Conservation (phyloP, 2,888 invertebrate genomes). For the Zele albiditarsus region DNA sequence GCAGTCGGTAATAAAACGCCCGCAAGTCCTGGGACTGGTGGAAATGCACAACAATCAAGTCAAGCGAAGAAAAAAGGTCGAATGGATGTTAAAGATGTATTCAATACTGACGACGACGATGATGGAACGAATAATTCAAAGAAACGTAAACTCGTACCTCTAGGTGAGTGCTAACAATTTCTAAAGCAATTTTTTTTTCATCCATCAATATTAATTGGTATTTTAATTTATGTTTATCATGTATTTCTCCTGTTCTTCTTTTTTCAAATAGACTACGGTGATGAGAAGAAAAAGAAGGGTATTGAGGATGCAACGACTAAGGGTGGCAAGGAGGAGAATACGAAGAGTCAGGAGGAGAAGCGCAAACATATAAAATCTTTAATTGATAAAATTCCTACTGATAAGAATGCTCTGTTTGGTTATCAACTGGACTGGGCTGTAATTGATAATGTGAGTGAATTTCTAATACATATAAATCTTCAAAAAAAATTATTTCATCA, state of each 20-base stretch:
- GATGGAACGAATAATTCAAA: slow-evolving; percentile 76
- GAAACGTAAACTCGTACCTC: slow-evolving; percentile 86
- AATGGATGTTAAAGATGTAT: slow-evolving; percentile 87
- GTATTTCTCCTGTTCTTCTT: slow-evolving; percentile 34
- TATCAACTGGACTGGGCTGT: slow-evolving; percentile 94
- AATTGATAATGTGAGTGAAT: slow-evolving; percentile 78
- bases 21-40: slow-evolving; percentile 64
- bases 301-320: slow-evolving; percentile 69
- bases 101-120: slow-evolving; percentile 88
- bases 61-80: slow-evolving; percentile 79
- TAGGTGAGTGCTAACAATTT: slow-evolving; percentile 74
- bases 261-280: slow-evolving; percentile 76
- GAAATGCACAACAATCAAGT: slow-evolving; percentile 60
- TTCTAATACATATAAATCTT: not conserved
- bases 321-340: slow-evolving; percentile 77
- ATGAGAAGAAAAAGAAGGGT: slow-evolving; percentile 75
- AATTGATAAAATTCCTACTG: slow-evolving; percentile 98
- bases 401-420: slow-evolving; percentile 96
- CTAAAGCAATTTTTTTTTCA: not conserved
- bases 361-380: slow-evolving; percentile 96
- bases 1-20: slow-evolving; percentile 68
- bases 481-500: not conserved
- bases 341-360: slow-evolving; percentile 92
- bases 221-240: slow-evolving; percentile 53
- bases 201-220: too few relatives aligned